Conservation (phyloP, 2,797 vertebrate genomes). For the Platyrinchus mystaceus region DNA sequence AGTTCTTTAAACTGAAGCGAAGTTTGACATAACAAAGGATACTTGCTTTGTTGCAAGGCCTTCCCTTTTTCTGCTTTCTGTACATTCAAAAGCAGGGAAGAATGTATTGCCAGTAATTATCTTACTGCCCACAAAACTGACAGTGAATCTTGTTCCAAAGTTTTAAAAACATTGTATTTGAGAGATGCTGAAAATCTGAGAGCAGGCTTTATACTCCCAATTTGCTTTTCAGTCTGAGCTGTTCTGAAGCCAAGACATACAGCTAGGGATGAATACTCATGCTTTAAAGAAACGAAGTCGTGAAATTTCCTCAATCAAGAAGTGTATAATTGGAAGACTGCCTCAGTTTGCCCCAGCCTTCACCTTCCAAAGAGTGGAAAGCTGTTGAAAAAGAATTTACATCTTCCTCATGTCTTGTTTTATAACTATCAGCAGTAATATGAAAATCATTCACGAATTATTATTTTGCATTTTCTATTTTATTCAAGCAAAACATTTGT, state of each 20-base stretch:
- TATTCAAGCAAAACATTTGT: background rate
- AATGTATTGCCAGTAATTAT: background rate
- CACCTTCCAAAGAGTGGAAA: background rate
- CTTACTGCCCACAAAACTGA: background rate
- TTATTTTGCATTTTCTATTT: background rate
- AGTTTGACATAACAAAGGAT: background rate
- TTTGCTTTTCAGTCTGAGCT: background rate
- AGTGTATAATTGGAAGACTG: background rate
- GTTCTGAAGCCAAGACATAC: background rate
- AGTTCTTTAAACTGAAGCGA: background rate
- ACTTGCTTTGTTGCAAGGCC: rapidly evolving
- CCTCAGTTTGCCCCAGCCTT: background rate
- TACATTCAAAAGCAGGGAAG: background rate
- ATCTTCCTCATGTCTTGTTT: background rate
- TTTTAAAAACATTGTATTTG: background rate
- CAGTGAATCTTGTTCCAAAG: background rate
- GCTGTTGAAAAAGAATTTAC: background rate
- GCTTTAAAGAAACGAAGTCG: background rate
- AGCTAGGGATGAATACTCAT: background rate
- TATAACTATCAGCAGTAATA: background rate
- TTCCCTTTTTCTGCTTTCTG: background rate
- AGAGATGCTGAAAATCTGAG: background rate
- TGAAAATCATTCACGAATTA: background rate
- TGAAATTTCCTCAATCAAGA: background rate
- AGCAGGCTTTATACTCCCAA: background rate